phyloP scores from a whole-genome alignment of 2,113 vertebrate genomes.

The Microtus oregoni region DNA sequence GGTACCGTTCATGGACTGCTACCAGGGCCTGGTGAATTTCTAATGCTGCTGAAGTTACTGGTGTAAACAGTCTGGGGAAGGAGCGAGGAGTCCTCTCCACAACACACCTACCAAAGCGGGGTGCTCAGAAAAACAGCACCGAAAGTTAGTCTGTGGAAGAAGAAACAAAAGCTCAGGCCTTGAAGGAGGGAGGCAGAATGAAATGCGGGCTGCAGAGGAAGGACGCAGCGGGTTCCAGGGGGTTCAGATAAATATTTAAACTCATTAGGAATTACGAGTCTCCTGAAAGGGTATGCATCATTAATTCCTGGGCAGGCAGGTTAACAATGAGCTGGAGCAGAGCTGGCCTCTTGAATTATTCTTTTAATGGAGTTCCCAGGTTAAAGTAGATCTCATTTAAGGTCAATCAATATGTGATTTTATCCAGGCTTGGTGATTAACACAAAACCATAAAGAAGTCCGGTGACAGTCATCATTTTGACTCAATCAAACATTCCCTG shows the following conservation, averaged over 20 bases:
- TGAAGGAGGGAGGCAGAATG: neutral
- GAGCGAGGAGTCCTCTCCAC: neutral
- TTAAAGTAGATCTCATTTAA: constrained; percentile 73
- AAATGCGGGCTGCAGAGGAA: neutral
- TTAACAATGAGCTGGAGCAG: constrained; percentile 32
- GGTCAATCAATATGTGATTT: constrained; percentile 76
- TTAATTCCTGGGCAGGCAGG: constrained; percentile 55
- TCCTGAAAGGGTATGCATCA: constrained; percentile 25
- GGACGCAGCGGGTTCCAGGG: neutral
- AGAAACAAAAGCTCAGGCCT: neutral
- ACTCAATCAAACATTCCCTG: constrained; percentile 50
- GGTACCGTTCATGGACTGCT: neutral
- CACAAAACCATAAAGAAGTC: constrained; percentile 70
- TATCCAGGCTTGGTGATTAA: constrained; percentile 63
- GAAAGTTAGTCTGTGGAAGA: neutral
- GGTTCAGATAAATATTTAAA: constrained; percentile 71
- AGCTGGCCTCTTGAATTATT: constrained; percentile 63
- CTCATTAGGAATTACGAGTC: constrained; percentile 40
- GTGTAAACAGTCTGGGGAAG: neutral
- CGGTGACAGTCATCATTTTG: constrained; percentile 51
- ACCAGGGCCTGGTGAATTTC: too few relatives aligned
- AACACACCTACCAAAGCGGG: neutral
- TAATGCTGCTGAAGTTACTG: neutral
- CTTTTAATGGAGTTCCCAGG: constrained; percentile 73
- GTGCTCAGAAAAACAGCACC: neutral